phyloP scores from a whole-genome alignment of 2,888 invertebrate species.

The Ophonus ardosiacus region DNA sequence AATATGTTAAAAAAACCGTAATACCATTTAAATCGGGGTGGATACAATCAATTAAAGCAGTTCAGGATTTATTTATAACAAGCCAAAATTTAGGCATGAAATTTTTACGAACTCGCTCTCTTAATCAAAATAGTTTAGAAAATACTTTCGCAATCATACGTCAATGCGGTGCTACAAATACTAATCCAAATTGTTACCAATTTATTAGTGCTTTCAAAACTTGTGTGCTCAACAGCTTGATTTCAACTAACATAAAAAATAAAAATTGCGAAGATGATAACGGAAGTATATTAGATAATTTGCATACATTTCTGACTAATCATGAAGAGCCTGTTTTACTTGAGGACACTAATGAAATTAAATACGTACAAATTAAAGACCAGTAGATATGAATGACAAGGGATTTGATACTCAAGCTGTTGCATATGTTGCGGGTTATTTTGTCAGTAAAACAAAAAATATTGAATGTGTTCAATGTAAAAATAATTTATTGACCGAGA shows the following conservation, averaged over 20 bases:
- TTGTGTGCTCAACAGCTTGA: slow-evolving; percentile 41
- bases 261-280: slow-evolving; percentile 45
- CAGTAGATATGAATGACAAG: background rate
- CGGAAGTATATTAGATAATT: slow-evolving; percentile 2
- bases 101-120: slow-evolving; percentile 40
- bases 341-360: background rate
- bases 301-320: slow-evolving; percentile 37
- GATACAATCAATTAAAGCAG: slow-evolving; percentile 18
- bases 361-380: background rate
- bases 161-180: slow-evolving; percentile 34
- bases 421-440: slow-evolving; percentile 49
- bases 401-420: slow-evolving; percentile 37
- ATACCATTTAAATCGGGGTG: slow-evolving; percentile 51
- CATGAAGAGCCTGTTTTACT: slow-evolving; percentile 1
- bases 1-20: background rate
- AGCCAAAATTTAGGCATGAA: slow-evolving; percentile 28
- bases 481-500: slow-evolving; percentile 27
- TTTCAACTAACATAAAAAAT: slow-evolving; percentile 7
- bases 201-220: slow-evolving; percentile 42
- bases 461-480: slow-evolving; percentile 13
- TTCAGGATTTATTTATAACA: slow-evolving; percentile 22
- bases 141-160: slow-evolving; percentile 44
- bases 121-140: slow-evolving; percentile 43
- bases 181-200: no score
- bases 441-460: slow-evolving; percentile 21